Evolutionary conservation across 2,113 vertebrate species (phyloP).

Genomic region (Carassius gibelio): DNA sequence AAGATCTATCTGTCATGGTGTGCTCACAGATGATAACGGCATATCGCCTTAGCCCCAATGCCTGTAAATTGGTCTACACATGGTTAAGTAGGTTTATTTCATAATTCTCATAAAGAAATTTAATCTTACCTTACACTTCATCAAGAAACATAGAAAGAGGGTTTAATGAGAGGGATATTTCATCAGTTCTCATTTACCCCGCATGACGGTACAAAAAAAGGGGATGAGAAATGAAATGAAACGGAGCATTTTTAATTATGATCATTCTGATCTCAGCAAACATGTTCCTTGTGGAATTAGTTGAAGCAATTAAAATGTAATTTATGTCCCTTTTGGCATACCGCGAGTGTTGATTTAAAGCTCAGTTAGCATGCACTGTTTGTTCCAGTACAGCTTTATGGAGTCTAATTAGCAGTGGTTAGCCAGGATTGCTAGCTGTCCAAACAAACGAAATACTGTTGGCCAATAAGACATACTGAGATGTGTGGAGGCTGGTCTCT

Average conservation of each 20-base stretch:
- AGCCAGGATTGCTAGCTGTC: conserved; percentile 61
- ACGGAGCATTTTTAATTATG: conserved; percentile 62
- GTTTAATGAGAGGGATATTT: conserved; percentile 46
- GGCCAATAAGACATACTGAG: conserved; percentile 44
- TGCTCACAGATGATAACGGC: conserved; percentile 2
- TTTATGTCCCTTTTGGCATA: conserved; percentile 56
- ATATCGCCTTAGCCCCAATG: not conserved
- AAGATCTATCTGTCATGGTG: not conserved
- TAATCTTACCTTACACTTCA: conserved; percentile 53
- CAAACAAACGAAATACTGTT: conserved; percentile 53
- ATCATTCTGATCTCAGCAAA: conserved; percentile 57
- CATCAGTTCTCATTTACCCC: conserved; percentile 49
- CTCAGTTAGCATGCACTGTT: conserved; percentile 52
- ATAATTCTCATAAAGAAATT: conserved; percentile 50
- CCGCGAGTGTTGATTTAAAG: conserved; percentile 58
- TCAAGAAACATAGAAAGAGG: conserved; percentile 42
- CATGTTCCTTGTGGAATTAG: conserved; percentile 57
- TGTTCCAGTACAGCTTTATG: conserved; percentile 61
- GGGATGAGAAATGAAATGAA: conserved; percentile 50
- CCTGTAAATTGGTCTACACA: conserved; percentile 14
- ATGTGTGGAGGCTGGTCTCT: conserved; percentile 61
- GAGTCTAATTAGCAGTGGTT: conserved; percentile 62
- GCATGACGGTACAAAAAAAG: conserved; percentile 1
- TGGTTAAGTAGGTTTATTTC: conserved; percentile 37
- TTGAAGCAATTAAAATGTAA: conserved; percentile 59